A percentile compares a stretch with the other conserved stretches of the same genome.
phyloP scores from a whole-genome alignment of 2,888 invertebrate species.

The Agrotis puta region DNA sequence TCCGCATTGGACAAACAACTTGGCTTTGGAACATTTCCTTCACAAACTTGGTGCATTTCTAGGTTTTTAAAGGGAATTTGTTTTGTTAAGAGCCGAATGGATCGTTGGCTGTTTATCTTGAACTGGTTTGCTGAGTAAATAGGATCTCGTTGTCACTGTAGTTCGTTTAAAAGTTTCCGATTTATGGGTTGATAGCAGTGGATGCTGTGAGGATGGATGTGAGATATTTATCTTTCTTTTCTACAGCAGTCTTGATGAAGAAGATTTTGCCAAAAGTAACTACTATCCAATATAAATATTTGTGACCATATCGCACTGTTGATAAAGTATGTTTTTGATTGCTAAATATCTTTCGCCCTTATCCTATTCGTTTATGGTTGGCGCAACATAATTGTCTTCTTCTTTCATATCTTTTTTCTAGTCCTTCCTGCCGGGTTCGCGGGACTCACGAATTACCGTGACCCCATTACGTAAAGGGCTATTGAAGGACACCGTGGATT shows the following conservation, averaged over 20 bases:
- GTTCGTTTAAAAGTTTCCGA: slow-evolving; percentile 27
- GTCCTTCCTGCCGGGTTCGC: too few species aligned
- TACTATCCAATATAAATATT: too few species aligned
- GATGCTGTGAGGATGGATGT: background rate
- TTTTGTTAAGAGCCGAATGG: slow-evolving; percentile 53
- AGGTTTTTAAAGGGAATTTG: slow-evolving; percentile 43
- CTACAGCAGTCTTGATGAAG: background rate
- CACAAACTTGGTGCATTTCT: slow-evolving; percentile 49
- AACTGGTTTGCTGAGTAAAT: slow-evolving; percentile 30
- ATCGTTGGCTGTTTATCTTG: slow-evolving; percentile 53
- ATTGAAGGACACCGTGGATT: too few species aligned
- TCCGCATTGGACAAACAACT: slow-evolving; percentile 63
- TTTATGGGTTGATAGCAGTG: slow-evolving; percentile 7
- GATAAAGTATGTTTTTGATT: too few species aligned
- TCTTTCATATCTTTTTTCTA: too few species aligned
- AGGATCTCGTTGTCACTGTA: slow-evolving; percentile 27
- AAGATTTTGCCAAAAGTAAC: too few species aligned
- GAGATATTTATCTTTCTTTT: background rate
- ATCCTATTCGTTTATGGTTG: too few species aligned
- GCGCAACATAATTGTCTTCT: too few species aligned
- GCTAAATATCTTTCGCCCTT: too few species aligned
- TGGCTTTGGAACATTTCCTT: slow-evolving; percentile 47
- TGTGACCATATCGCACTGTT: too few species aligned
- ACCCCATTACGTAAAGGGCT: too few species aligned
- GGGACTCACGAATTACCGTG: too few species aligned